Base-by-base conservation (phyloP, 2,888 invertebrate genomes). In the Chromoteleia sp. region DNA sequence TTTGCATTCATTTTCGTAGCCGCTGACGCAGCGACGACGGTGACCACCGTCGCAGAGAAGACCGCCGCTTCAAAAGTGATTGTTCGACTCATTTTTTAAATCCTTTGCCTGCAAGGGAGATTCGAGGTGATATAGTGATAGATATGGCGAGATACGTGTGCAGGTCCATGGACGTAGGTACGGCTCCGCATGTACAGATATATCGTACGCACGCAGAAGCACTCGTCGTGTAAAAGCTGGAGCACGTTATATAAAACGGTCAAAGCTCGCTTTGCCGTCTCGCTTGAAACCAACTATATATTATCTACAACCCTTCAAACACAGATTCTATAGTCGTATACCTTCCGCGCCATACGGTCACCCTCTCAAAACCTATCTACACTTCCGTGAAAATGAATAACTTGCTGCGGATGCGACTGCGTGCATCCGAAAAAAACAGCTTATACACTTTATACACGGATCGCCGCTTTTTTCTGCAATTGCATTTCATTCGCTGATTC, bases 11-110 rank as follows among this genome's bases (percentile, higher is more conserved):
- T 89, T 89, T 89, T 88, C 88, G 89, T 86, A 89, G 89, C 85
- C 87, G 90, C 90, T 90, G 90, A 90, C 86, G 86, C 87, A 85
- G 90, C 85, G 85, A 83, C 85, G 85, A 85, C 85, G 85, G 83
- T 82, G 85, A 84, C 86, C 85, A 25, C 81, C 81, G 76, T 65
- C 76, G 50, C 61, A 78, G 84, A 84, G 85, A 82, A 85, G 84
- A 67, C 74, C 68, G 86, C 82, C 81, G 84, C 84, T 82, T 86
- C 85, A 87, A 87, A 89, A 89, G 88, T 89, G 87, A 89, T 89
- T 88, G 89, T 88, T 88, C 65, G 82, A 81, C 85, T 88, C 88
- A 87, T 87, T 88, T 88, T 88, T 88, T 87, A 86, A 85, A 86
- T 61, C 82, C 83, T 71, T 59, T 48, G 78, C 81, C 83, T 78